These are phyloP conservation scores for Aurelia aurita DNA, from an alignment of 30 jellyfish, hydroid and myxozoan species.

Conservation along the genomic window DNA sequence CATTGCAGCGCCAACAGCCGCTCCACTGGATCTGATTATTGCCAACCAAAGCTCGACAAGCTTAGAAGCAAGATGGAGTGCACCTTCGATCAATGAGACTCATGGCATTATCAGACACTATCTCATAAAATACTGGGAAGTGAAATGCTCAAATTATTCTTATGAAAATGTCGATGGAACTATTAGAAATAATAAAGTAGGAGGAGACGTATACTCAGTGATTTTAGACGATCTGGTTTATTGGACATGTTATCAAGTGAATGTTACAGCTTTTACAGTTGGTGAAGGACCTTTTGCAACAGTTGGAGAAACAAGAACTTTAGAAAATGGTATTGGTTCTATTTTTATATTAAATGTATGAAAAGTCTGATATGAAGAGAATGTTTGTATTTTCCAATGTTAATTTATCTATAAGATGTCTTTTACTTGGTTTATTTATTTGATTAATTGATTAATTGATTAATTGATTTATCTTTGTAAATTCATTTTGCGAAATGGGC, in stretches of 20 bases:
- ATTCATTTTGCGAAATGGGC: no score
- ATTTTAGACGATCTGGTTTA: not conserved
- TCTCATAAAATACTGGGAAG: not conserved
- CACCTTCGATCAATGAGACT: not conserved
- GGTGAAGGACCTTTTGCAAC: not conserved
- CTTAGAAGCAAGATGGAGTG: slow-evolving; percentile 2
- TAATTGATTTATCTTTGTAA: no score
- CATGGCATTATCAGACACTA: slow-evolving; percentile 9
- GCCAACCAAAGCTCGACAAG: slow-evolving; percentile 7
- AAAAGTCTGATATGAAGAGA: no score
- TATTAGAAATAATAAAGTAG: not conserved
- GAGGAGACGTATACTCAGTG: no score
- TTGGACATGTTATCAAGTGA: slow-evolving; percentile 25
- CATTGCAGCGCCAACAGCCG: slow-evolving; percentile 8
- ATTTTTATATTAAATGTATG: no score
- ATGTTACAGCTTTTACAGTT: slow-evolving; percentile 19
- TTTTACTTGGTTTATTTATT: no score
- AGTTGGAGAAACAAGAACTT: not conserved
- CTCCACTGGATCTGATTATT: not conserved
- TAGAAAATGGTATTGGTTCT: slow-evolving; percentile 1
- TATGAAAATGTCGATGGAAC: not conserved
- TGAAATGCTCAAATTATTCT: not conserved
- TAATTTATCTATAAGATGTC: no score
- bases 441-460: no score
- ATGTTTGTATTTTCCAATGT: no score